Base-by-base conservation (phyloP, 2,888 invertebrate species). In the Bugula neritina region DNA sequence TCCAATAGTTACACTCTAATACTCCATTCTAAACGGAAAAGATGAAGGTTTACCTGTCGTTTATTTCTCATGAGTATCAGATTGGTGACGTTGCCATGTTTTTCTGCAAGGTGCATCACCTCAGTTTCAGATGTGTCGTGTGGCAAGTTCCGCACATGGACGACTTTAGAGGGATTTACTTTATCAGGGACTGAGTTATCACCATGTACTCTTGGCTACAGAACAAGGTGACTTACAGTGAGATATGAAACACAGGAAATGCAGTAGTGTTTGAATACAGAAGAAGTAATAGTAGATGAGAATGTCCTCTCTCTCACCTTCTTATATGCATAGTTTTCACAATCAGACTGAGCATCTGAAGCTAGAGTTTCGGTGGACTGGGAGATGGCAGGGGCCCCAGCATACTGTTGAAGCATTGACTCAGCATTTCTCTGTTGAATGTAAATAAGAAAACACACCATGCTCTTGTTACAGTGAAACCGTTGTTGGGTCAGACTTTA, bases 111-210 rank as follows among this genome's bases (percentile, higher is more conserved):
- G 84, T 97, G 94, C 84, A 98, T 92, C 84, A 99, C 92, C 87
- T 99, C 98, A 74, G 93, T 91, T 85, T 98, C 98, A 78, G 93
- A 92, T 81, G 96, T 94, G 86, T 99, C 98, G 84, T 91, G 93
- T 79, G 98, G 97, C 86, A 99, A 94, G 88, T 98, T 98, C 84
- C 98, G 90, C 87, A 99, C 93, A 88, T 99, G 98, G 84, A 98
- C 92, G 79, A 98, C 98, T 84, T 93, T 90, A 76, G 96, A 96
- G 79, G 96, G 81, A 35, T 77, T 3, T 17, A 63, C 3, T n/a
- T 63, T 63, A 2, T 63, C 63, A 23, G 57, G 57, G 13, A 57
- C 23, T 13, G 17, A 43, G 17, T 43, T 5, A 43, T 10, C 63
- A 25, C 29, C 63, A 63, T 27, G 27, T 63, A 63, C 34, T 31